phyloP scores from a whole-genome alignment of 2,113 vertebrate species.

The Dasyornis broadbenti region DNA sequence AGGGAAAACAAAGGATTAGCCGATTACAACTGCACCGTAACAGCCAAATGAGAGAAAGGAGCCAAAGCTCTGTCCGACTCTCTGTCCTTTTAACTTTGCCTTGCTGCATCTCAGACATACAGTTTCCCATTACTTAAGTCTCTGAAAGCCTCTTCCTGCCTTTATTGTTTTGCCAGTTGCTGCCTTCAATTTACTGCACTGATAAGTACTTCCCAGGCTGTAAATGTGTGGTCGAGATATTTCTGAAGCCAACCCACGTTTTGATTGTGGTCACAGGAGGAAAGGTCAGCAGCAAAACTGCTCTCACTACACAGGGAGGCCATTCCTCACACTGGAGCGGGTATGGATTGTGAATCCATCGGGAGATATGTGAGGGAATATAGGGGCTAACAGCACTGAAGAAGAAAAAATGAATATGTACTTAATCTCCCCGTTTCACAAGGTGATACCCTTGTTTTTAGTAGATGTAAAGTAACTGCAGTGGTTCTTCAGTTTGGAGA shows the following conservation, averaged over 20 bases:
- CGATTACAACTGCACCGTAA: neutral
- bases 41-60: neutral
- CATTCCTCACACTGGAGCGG: neutral
- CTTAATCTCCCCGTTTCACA: neutral
- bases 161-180: slow-evolving; percentile 48
- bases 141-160: slow-evolving; percentile 37
- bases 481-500: neutral
- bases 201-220: slow-evolving; percentile 40
- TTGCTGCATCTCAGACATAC: neutral
- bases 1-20: neutral
- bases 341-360: neutral
- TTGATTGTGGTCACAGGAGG: neutral
- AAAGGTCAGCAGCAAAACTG: neutral
- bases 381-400: neutral
- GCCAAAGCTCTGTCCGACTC: neutral
- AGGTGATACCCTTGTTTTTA: neutral
- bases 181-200: slow-evolving; percentile 17
- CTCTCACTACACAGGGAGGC: neutral
- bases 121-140: slow-evolving; percentile 17
- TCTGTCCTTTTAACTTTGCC: slow-evolving; percentile 15
- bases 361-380: neutral
- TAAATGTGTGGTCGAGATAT: neutral
- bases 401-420: neutral
- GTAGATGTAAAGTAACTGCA: neutral
- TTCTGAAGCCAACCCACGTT: neutral